Conservation (phyloP, 2,888 invertebrate species). For the Eristalis intricaria region DNA sequence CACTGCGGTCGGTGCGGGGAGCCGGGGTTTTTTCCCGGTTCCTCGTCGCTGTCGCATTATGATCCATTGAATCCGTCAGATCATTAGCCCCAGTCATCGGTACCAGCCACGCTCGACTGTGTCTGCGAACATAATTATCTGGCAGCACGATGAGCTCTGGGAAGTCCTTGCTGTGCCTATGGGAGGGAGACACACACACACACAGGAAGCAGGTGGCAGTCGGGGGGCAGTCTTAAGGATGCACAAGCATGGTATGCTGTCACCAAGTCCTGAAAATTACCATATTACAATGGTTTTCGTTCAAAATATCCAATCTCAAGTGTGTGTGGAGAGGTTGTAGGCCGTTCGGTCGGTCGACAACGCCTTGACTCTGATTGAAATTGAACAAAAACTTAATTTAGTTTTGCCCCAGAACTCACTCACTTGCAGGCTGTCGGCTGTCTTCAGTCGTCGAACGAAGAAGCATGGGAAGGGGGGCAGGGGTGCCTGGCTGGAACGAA, state of each 20-base stretch:
- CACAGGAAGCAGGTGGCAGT: background rate
- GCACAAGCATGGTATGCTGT: background rate
- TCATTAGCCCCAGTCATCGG: conserved; percentile 35
- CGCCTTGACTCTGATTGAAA: conserved; percentile 50
- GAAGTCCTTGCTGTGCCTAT: conserved; percentile 1
- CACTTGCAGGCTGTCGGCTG: conserved; percentile 30
- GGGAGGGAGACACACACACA: background rate
- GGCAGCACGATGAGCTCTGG: background rate
- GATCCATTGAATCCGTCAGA: conserved; percentile 26
- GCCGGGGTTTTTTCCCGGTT: background rate
- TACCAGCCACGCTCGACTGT: conserved; percentile 21
- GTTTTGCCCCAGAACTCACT: conserved; percentile 42
- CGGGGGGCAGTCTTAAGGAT: conserved; percentile 8
- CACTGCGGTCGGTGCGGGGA: background rate
- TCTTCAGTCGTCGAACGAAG: conserved; percentile 45
- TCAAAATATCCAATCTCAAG: conserved; percentile 20
- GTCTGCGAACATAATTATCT: conserved; percentile 37
- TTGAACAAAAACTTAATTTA: conserved; percentile 68
- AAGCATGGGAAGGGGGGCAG: no score
- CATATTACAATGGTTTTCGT: conserved; percentile 18
- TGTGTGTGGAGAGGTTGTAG: background rate
- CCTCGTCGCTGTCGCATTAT: conserved; percentile 12
- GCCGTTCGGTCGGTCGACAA: background rate
- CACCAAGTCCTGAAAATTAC: background rate
- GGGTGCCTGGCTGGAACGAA: conserved; percentile 53